Evolutionary conservation across 2,888 invertebrate genomes (phyloP).

Genomic region (Drosophila phalerata): DNA sequence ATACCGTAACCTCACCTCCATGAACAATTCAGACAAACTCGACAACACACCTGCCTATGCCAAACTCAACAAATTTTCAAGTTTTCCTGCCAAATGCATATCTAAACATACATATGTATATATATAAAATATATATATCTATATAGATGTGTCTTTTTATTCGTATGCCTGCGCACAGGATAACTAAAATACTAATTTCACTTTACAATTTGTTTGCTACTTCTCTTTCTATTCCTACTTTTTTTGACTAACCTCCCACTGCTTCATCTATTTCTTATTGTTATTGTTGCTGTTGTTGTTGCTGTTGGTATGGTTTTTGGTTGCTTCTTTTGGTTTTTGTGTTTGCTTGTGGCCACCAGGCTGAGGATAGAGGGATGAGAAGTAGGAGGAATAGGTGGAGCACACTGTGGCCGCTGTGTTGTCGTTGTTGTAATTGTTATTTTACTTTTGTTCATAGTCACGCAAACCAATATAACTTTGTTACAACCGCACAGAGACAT

Average conservation of each 20-base stretch:
- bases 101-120: constrained; percentile 13
- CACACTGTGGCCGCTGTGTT: constrained; percentile 41
- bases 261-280: constrained; percentile 46
- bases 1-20: constrained; percentile 12
- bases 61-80: constrained; percentile 52
- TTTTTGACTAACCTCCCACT: constrained; percentile 10
- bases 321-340: constrained; percentile 64
- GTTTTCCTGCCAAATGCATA: constrained; percentile 23
- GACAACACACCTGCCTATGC: constrained; percentile 30
- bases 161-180: constrained; percentile 68
- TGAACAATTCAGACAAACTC: constrained; percentile 7
- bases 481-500: constrained; percentile 78
- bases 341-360: constrained; percentile 67
- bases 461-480: constrained; percentile 81
- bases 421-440: constrained; percentile 73
- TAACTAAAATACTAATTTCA: constrained; percentile 81
- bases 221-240: constrained; percentile 34
- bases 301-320: constrained; percentile 49
- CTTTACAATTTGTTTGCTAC: constrained; percentile 77
- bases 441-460: constrained; percentile 80
- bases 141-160: constrained; percentile 24
- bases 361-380: background rate
- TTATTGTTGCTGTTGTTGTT: constrained; percentile 50
- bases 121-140: constrained; percentile 10
- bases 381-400: background rate